These are phyloP conservation scores for Portunus trituberculatus DNA, from an alignment of 1,140 invertebrate species.

Conservation along the genomic window DNA sequence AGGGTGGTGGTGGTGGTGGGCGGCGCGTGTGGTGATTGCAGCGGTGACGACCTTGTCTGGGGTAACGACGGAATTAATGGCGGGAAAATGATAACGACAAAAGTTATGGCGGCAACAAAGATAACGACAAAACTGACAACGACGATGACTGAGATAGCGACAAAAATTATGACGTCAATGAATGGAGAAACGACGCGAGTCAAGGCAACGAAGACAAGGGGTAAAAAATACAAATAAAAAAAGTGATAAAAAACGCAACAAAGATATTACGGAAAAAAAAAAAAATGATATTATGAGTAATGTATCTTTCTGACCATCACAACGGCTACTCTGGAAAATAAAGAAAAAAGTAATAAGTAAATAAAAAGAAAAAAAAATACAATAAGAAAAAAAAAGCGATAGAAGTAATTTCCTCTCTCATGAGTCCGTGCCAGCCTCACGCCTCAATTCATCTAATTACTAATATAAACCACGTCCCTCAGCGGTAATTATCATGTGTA, in stretches of 20 bases:
- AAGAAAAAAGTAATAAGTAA: too few species aligned
- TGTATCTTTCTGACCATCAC: too few species aligned
- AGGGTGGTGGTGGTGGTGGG: neutral
- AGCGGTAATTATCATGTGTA: neutral
- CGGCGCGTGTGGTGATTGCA: neutral
- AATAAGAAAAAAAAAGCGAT: too few species aligned
- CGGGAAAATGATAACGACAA: neutral
- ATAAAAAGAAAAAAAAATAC: too few species aligned
- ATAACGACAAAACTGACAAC: neutral
- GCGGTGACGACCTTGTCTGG: neutral
- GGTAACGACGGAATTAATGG: constrained; percentile 10
- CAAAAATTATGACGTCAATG: neutral
- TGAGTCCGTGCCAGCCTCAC: neutral
- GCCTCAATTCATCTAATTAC: neutral
- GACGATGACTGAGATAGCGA: neutral
- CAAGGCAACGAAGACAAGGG: too few species aligned
- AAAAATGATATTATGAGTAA: too few species aligned
- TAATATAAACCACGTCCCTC: neutral
- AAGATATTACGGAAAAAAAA: too few species aligned
- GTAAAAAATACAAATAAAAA: neutral
- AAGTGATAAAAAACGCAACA: neutral
- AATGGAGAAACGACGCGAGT: too few species aligned
- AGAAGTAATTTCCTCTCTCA: neutral
- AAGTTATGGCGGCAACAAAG: neutral
- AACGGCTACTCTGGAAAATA: too few species aligned